Percentiles rank a stretch among this genome's conserved stretches.
Evolutionary conservation across 2,888 invertebrate genomes (phyloP).

Genomic region (Tachina grossa): DNA sequence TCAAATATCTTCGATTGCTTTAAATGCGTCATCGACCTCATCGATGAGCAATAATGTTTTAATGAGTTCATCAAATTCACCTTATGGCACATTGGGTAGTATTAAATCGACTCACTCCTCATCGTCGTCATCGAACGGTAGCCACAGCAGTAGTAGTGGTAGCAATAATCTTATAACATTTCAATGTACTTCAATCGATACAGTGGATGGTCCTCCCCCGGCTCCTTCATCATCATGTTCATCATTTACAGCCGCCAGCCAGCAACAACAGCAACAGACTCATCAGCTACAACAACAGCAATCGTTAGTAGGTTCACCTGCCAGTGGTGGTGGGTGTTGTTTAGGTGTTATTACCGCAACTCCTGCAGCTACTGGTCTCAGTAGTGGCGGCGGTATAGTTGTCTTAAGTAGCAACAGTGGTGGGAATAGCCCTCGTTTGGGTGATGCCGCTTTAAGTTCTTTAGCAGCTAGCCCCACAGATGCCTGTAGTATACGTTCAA

Average conservation of each 20-base stretch:
- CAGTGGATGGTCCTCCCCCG: conserved; percentile 72
- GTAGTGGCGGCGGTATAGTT: conserved; percentile 60
- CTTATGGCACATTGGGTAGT: conserved; percentile 80
- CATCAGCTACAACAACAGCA: conserved; percentile 69
- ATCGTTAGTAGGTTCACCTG: conserved; percentile 69
- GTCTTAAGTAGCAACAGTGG: conserved; percentile 70
- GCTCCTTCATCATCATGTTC: conserved; percentile 49
- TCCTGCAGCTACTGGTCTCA: conserved; percentile 57
- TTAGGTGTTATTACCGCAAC: conserved; percentile 40
- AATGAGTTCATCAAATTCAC: conserved; percentile 73
- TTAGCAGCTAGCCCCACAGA: conserved; percentile 82
- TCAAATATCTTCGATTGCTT: conserved; percentile 78
- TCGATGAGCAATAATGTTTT: conserved; percentile 48
- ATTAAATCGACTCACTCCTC: conserved; percentile 80
- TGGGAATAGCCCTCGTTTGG: conserved; percentile 75
- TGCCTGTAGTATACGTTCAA: conserved; percentile 81
- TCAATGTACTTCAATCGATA: conserved; percentile 77
- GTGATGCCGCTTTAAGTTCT: conserved; percentile 78
- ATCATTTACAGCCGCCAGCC: conserved; percentile 39
- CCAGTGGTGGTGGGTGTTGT: conserved; percentile 61
- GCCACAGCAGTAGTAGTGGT: conserved; percentile 80
- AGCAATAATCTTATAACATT: conserved; percentile 80
- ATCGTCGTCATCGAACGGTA: conserved; percentile 79
- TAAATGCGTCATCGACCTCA: conserved; percentile 73
- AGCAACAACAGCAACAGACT: conserved; percentile 24